Conservation (phyloP, 1,140 invertebrate species). For the Scaptodrosophila lebanonensis region DNA sequence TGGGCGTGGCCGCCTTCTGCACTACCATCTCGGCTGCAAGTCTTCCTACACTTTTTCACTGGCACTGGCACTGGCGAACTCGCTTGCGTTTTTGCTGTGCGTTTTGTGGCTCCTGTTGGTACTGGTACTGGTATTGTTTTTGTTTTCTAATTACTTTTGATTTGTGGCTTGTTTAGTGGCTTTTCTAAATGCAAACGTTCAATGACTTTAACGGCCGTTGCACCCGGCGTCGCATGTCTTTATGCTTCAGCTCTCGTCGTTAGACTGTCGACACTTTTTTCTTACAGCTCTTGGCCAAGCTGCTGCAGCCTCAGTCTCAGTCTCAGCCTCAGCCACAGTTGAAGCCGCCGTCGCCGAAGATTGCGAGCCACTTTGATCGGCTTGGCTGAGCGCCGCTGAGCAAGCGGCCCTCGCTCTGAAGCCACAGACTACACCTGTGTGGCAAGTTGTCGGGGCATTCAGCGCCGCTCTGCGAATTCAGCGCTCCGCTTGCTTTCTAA, state of each 20-base stretch:
- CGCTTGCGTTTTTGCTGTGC: not conserved
- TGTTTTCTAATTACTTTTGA: conserved; percentile 2
- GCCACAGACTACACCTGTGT: conserved; percentile 21
- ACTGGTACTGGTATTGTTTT: too few relatives aligned
- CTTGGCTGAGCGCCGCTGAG: too few relatives aligned
- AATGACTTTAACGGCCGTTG: conserved; percentile 71
- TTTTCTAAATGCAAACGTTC: conserved; percentile 47
- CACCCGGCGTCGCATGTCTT: conserved; percentile 72
- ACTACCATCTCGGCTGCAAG: conserved; percentile 41
- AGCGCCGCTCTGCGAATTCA: conserved; percentile 41
- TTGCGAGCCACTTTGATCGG: conserved; percentile 21
- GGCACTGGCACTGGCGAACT: conserved; percentile 3
- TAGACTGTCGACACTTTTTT: conserved; percentile 61
- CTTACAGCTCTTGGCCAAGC: conserved; percentile 39
- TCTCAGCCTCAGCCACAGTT: not conserved
- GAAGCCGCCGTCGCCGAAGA: conserved; percentile 1
- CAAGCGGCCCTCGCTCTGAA: not conserved
- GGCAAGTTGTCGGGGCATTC: conserved; percentile 37
- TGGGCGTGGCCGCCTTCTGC: conserved; percentile 34
- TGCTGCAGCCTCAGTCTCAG: not conserved
- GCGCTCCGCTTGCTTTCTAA: conserved; percentile 33
- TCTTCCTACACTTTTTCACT: conserved; percentile 2
- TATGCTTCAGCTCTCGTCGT: conserved; percentile 69
- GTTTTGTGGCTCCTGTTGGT: conserved; percentile 15
- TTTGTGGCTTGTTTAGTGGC: conserved; percentile 5